phyloP scores from a whole-genome alignment of 2,113 vertebrate species.

The Hippocampus barbouri region DNA sequence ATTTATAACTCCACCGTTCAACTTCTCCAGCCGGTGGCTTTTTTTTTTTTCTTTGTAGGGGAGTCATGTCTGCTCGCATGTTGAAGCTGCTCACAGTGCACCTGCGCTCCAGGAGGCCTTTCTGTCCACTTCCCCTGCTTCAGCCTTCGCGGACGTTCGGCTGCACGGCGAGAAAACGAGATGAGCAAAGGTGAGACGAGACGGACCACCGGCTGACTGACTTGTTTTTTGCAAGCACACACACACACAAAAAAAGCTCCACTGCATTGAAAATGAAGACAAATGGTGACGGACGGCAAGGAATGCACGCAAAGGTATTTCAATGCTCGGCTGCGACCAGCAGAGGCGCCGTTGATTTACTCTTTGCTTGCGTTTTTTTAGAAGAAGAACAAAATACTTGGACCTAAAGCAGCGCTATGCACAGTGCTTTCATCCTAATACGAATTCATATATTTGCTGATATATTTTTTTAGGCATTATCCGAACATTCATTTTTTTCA shows the following conservation, averaged over 20 bases:
- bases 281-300: not conserved
- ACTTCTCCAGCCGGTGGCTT: not conserved
- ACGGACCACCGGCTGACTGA: not conserved
- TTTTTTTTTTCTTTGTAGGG: not conserved
- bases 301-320: not conserved
- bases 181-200: conserved; percentile 62
- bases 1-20: not conserved
- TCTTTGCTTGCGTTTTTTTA: no score
- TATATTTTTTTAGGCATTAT: no score
- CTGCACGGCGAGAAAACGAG: conserved; percentile 40
- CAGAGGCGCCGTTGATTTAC: no score
- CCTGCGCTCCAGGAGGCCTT: conserved; percentile 34
- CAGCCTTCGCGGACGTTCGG: conserved; percentile 44
- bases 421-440: no score
- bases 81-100: conserved; percentile 38
- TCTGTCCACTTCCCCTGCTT: conserved; percentile 7
- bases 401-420: no score
- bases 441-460: no score
- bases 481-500: no score
- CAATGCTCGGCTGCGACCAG: no score
- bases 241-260: not conserved
- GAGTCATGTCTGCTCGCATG: conserved; percentile 53
- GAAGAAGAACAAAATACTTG: no score
- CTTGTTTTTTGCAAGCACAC: not conserved
- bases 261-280: not conserved